Base-by-base conservation (phyloP, 2,888 invertebrate genomes). In the Drosophila seclusa region DNA sequence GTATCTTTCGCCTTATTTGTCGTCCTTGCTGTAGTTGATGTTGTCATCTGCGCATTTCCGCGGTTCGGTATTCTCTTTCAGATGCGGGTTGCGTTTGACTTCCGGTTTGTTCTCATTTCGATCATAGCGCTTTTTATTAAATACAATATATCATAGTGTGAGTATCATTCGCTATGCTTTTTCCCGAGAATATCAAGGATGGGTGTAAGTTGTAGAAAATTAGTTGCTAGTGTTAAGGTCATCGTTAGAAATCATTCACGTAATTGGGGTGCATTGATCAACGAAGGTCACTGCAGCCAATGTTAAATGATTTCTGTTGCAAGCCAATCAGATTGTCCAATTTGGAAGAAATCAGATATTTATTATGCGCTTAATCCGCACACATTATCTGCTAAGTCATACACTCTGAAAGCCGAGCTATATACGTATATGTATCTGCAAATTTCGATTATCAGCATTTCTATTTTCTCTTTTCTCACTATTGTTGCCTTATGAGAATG, bases 11-110 rank as follows among this genome's bases (percentile, higher is more conserved):
- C 42, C 69, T 65, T 60, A 40, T 45, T 71, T 75, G 65, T 63
- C 60, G 62, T 59, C 34, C 38, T 59, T 70, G 57, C 54, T 62
- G 55, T 57, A 67, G 71, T 66, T 70, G 73, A 68, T 70, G 77
- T 67, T 78, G 80, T 82, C 80, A 73, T 83, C 81, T 80, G 68
- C 71, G 78, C 67, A 86, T 83, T 90, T 90, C 88, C 88, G 88
- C 78, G 82, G 66, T 67, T 73, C 73, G 60, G 72, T 55, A 69
- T 80, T 72, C 68, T 63, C 65, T 83, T 86, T 69, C 79, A 74
- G 75, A 68, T 84, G 86, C 72, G 87, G 86, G 78, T 72, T 78
- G 71, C 80, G 75, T 62, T 90, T 76, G 83, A 75, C 79, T 88
- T 87, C 87, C 90, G 88, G 86, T 90, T 86, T 83, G 69, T 69